Conservation (phyloP, 2,797 vertebrate genomes). For the Intellagama lesueurii region DNA sequence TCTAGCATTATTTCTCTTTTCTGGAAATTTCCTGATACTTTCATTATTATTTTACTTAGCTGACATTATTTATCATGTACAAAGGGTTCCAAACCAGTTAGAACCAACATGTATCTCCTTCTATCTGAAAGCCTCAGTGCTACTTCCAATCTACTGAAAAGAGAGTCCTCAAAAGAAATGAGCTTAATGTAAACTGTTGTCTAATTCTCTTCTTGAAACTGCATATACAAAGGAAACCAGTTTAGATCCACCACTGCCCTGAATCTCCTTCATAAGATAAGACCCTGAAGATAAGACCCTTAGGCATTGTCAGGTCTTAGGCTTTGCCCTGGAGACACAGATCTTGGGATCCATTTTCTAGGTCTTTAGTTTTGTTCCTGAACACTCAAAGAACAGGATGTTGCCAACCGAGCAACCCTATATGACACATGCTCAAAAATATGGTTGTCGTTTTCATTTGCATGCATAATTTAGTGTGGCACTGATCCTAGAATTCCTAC, state of each 20-base stretch:
- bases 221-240: not conserved
- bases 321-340: too few species aligned
- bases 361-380: too few species aligned
- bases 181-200: not conserved
- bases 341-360: too few species aligned
- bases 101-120: not conserved
- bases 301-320: too few species aligned
- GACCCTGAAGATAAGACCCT: too few species aligned
- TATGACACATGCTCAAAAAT: too few species aligned
- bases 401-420: too few species aligned
- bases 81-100: not conserved
- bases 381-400: too few species aligned
- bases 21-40: not conserved
- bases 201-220: not conserved
- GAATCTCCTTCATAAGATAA: not conserved
- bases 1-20: not conserved
- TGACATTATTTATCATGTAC: not conserved
- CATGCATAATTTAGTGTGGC: too few species aligned
- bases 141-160: not conserved
- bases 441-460: too few species aligned
- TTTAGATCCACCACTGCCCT: not conserved
- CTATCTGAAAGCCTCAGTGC: rapidly evolving
- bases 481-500: too few species aligned
- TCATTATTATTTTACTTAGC: not conserved
- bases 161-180: not conserved